Evolutionary conservation across 2,888 invertebrate genomes (phyloP).

Genomic region (Athrips mouffetella): DNA sequence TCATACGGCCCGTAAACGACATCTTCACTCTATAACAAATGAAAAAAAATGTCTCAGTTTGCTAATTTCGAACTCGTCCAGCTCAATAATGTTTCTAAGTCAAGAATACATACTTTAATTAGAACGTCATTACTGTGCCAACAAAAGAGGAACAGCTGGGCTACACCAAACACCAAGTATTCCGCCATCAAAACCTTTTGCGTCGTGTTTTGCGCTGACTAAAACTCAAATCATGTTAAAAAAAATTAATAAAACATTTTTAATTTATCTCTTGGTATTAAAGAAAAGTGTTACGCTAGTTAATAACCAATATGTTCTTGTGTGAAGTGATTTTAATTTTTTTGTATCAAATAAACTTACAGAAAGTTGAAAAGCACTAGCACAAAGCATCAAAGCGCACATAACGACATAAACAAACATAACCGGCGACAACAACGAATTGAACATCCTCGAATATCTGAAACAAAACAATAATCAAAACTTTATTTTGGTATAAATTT

Average conservation of each 20-base stretch:
- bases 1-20: slow-evolving; percentile 54
- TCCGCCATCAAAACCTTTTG: slow-evolving; percentile 60
- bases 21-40: slow-evolving; percentile 42
- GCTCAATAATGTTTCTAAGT: too few species aligned
- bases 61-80: neutral
- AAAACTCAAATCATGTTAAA: neutral
- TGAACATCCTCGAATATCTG: slow-evolving; percentile 57
- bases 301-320: too few species aligned
- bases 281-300: too few species aligned
- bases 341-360: slow-evolving; percentile 38
- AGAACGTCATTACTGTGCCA: slow-evolving; percentile 66
- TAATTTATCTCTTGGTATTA: too few species aligned
- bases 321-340: too few species aligned
- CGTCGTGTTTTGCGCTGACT: slow-evolving; percentile 49
- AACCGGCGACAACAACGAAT: slow-evolving; percentile 61
- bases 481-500: neutral
- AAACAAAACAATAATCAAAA: slow-evolving; percentile 25
- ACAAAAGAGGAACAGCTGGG: slow-evolving; percentile 61
- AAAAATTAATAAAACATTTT: neutral
- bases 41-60: neutral
- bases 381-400: slow-evolving; percentile 61
- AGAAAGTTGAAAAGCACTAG: slow-evolving; percentile 60
- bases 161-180: slow-evolving; percentile 59
- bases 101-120: slow-evolving; percentile 43
- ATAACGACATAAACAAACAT: slow-evolving; percentile 65